Conservation (phyloP, 2,888 invertebrate species). For the Tineola bisselliella region DNA sequence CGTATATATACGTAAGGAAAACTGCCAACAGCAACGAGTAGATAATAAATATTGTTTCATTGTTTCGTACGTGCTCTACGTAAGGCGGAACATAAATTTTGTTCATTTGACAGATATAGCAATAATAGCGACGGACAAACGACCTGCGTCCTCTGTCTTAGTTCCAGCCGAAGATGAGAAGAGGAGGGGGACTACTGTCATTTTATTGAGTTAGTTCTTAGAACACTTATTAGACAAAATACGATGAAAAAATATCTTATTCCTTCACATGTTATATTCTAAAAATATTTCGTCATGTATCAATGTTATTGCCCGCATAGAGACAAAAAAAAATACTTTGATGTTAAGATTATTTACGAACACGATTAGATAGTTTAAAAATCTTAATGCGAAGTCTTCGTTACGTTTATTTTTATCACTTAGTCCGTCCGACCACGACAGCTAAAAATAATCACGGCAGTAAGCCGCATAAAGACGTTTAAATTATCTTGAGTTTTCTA, state of each 20-base stretch:
- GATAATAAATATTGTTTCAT: slow-evolving; percentile 3
- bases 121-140: slow-evolving; percentile 11
- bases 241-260: neutral
- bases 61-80: neutral
- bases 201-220: slow-evolving; percentile 2
- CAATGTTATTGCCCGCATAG: too few species aligned
- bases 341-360: too few species aligned
- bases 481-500: too few species aligned
- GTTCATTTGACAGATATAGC: slow-evolving; percentile 5
- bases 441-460: too few species aligned
- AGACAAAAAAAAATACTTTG: too few species aligned
- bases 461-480: too few species aligned
- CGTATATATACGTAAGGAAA: neutral
- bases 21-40: neutral
- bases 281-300: too few species aligned
- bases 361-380: too few species aligned
- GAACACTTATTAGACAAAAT: slow-evolving; percentile 5
- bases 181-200: neutral
- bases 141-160: neutral
- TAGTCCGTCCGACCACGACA: too few species aligned
- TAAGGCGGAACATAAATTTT: slow-evolving; percentile 1
- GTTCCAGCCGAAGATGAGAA: neutral
- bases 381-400: too few species aligned
- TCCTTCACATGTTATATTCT: neutral
- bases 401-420: too few species aligned